Evolutionary conservation across 2,888 invertebrate genomes (phyloP).

Genomic region (Esperia sulphurella): DNA sequence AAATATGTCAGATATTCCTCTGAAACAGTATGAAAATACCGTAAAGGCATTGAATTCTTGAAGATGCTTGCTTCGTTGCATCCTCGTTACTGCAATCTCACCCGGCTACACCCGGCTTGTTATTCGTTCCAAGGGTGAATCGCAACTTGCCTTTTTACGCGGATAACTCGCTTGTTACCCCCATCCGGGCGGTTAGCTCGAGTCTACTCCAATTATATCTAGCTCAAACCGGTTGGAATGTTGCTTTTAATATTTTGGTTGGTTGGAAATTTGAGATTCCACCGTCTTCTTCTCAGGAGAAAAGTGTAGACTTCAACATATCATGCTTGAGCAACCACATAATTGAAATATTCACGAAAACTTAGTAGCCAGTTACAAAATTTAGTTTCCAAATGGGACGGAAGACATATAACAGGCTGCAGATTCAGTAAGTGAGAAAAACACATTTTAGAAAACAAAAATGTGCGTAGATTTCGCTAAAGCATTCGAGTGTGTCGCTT

Average conservation of each 20-base stretch:
- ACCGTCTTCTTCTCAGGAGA: background rate
- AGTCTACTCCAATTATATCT: constrained; percentile 74
- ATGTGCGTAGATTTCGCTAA: too few species aligned
- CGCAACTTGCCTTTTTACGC: constrained; percentile 8
- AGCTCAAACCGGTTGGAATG: constrained; percentile 59
- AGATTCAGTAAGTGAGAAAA: too few species aligned
- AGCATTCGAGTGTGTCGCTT: too few species aligned
- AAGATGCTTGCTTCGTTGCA: constrained; percentile 40
- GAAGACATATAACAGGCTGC: too few species aligned
- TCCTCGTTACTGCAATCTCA: constrained; percentile 42
- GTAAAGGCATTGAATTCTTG: constrained; percentile 1
- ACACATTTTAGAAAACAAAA: too few species aligned
- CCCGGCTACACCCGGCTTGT: constrained; percentile 32
- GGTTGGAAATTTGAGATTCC: background rate
- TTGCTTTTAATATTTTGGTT: constrained; percentile 42
- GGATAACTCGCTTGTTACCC: constrained; percentile 60
- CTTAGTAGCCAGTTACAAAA: too few species aligned
- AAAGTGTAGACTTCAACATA: background rate
- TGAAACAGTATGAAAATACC: background rate
- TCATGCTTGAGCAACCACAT: too few species aligned
- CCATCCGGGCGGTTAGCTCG: constrained; percentile 64
- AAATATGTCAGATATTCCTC: too few species aligned
- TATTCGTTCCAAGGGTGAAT: constrained; percentile 25
- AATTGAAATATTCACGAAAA: too few species aligned
- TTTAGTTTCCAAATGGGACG: too few species aligned